Percentiles rank a stretch among this genome's conserved stretches.
Conservation (phyloP, 2,113 vertebrate species). For the Bubo blakistoni region DNA sequence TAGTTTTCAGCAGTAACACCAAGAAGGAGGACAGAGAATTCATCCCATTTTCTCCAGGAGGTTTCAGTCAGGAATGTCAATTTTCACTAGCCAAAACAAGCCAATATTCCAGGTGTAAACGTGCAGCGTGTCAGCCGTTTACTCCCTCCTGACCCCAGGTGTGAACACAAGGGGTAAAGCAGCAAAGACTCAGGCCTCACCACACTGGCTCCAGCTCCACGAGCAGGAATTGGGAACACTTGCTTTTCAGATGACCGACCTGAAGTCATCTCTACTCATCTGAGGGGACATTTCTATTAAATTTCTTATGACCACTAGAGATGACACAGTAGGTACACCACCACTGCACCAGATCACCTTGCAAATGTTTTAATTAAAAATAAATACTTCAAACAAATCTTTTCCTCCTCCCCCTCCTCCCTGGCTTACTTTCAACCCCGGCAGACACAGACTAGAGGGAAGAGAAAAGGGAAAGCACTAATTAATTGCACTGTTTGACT, state of each 20-base stretch:
- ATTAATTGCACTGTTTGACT: conserved; percentile 59
- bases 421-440: background rate
- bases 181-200: background rate
- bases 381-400: background rate
- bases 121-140: background rate
- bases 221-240: background rate
- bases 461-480: conserved; percentile 51
- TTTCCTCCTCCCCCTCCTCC: background rate
- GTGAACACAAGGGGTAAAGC: background rate
- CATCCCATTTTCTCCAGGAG: background rate
- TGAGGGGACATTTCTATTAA: background rate
- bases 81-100: background rate
- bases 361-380: background rate
- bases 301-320: background rate
- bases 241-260: background rate
- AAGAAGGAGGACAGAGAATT: background rate
- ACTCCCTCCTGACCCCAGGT: background rate
- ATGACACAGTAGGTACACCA: background rate
- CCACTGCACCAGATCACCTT: background rate
- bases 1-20: background rate
- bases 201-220: background rate
- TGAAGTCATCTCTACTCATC: background rate
- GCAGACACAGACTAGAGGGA: conserved; percentile 6
- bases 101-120: no score
- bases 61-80: background rate